These are phyloP conservation scores for Momotus momota DNA, from an alignment of 2,797 vertebrate genomes.

Conservation along the genomic window DNA sequence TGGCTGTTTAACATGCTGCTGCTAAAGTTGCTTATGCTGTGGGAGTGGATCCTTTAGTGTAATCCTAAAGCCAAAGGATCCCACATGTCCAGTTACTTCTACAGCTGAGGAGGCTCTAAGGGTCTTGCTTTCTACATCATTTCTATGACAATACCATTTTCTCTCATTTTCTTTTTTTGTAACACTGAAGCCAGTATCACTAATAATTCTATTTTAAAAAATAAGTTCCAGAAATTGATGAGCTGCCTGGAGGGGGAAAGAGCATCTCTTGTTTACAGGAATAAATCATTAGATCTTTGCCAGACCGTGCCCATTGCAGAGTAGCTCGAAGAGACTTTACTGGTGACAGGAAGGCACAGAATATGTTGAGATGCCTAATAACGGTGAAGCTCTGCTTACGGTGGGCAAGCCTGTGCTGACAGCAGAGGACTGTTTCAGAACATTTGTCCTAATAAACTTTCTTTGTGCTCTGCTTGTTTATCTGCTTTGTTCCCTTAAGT, in stretches of 20 bases:
- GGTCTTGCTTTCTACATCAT: not conserved
- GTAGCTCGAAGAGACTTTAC: not conserved
- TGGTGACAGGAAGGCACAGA: not conserved
- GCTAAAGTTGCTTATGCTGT: not conserved
- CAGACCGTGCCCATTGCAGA: not conserved
- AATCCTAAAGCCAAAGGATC: not conserved
- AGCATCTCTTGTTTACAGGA: not conserved
- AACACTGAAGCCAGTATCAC: not conserved
- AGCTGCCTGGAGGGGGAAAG: not conserved
- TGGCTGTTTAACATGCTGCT: not conserved
- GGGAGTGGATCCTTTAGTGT: not conserved
- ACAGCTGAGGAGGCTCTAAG: not conserved
- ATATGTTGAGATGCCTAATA: not conserved
- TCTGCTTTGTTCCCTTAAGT: constrained; percentile 44
- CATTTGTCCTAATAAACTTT: constrained; percentile 29
- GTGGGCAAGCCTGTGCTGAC: not conserved
- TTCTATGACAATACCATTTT: not conserved
- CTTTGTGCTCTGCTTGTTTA: constrained; percentile 35
- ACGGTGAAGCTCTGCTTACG: not conserved
- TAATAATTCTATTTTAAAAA: not conserved
- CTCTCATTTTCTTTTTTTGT: not conserved
- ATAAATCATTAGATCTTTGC: not conserved
- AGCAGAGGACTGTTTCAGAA: not conserved
- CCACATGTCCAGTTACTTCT: not conserved
- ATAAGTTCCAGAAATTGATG: not conserved